Conservation (phyloP, 2,888 invertebrate genomes). For the Cantharis flavilabris region DNA sequence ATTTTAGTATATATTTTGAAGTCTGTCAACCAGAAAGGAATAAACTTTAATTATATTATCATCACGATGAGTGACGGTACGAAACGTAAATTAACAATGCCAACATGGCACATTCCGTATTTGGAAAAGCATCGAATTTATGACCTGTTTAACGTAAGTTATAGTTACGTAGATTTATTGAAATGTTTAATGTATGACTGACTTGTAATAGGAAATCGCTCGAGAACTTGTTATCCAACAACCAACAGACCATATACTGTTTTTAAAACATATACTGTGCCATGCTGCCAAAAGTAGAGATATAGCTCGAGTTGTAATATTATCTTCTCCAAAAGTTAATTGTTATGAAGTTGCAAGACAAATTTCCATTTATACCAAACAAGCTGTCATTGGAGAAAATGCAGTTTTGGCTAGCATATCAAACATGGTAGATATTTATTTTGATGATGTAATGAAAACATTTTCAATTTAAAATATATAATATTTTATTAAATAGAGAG, state of each 20-base stretch:
- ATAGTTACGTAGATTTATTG: neutral
- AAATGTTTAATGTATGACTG: neutral
- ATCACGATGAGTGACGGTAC: conserved; percentile 20
- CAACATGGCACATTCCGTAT: conserved; percentile 63
- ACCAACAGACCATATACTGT: conserved; percentile 67
- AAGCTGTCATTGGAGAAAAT: conserved; percentile 45
- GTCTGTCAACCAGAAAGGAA: neutral
- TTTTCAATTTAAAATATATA: too few relatives aligned
- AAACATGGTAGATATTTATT: neutral
- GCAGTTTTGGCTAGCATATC: conserved; percentile 17
- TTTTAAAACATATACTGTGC: conserved; percentile 62
- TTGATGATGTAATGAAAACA: too few relatives aligned
- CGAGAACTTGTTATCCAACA: conserved; percentile 63
- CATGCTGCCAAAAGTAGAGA: conserved; percentile 58
- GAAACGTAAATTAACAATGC: conserved; percentile 49
- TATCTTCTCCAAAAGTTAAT: conserved; percentile 60
- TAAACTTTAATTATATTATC: neutral
- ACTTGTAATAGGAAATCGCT: conserved; percentile 61
- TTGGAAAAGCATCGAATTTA: conserved; percentile 68
- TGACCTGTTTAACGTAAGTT: conserved; percentile 64
- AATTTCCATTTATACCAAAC: conserved; percentile 45
- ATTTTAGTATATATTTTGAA: neutral
- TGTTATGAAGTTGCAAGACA: conserved; percentile 45
- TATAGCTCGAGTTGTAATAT: conserved; percentile 60
- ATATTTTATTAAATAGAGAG: neutral